These are phyloP conservation scores for Germaria angustata DNA, from an alignment of 2,888 invertebrate genomes.

Conservation along the genomic window DNA sequence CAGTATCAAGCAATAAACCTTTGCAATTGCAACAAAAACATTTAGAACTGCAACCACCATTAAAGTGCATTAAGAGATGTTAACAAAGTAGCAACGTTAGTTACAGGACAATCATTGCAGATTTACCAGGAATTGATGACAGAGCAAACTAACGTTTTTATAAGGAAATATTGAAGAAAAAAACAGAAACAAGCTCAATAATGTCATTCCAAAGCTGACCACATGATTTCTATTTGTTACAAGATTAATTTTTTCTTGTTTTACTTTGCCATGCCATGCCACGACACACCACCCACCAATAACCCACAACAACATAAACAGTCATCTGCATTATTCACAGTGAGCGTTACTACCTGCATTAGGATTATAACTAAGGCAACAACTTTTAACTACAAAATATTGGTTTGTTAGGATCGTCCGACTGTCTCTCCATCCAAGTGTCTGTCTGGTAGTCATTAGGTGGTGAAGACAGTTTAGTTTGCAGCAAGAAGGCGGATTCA, in stretches of 20 bases:
- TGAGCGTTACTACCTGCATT: conserved; percentile 6
- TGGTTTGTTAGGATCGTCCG: not conserved
- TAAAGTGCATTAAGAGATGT: conserved; percentile 43
- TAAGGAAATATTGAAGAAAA: conserved; percentile 3
- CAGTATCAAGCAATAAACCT: conserved; percentile 22
- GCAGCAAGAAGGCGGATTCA: conserved; percentile 1
- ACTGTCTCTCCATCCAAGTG: not conserved
- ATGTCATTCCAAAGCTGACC: conserved; percentile 63
- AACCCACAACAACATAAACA: not conserved
- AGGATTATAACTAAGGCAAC: not conserved
- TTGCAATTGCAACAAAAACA: not conserved
- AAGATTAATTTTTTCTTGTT: conserved; percentile 19
- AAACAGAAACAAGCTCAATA: conserved; percentile 46
- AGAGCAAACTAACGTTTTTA: not conserved
- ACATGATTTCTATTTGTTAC: conserved; percentile 65
- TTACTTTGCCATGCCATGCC: not conserved
- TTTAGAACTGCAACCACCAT: conserved; percentile 9
- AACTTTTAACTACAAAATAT: conserved; percentile 1
- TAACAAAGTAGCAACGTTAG: conserved; percentile 33
- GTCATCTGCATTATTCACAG: not conserved
- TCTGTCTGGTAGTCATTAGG: not conserved
- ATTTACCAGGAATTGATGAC: conserved; percentile 19
- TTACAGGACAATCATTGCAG: conserved; percentile 48
- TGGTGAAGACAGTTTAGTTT: not conserved
- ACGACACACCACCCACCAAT: not conserved